Evolutionary conservation across 1,140 invertebrate genomes (phyloP).

Genomic region (Bombus impatiens): DNA sequence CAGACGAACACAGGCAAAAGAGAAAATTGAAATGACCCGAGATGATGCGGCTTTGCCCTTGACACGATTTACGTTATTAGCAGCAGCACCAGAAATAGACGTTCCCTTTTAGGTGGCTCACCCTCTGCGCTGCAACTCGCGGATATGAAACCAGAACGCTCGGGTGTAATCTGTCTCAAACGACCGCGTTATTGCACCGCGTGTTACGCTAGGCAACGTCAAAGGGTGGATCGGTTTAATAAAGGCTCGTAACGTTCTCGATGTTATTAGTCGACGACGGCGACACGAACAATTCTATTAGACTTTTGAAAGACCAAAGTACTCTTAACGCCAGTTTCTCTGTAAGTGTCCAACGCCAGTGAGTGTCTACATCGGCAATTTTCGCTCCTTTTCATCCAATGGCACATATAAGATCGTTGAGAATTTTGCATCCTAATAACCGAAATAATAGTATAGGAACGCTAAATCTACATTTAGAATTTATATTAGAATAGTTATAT

Average conservation of each 20-base stretch:
- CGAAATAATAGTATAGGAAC: too few species aligned
- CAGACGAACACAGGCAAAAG: background rate
- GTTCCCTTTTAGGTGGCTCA: background rate
- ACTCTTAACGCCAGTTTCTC: background rate
- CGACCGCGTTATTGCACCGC: background rate
- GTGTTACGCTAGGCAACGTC: background rate
- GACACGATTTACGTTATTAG: background rate
- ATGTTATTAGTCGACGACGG: background rate
- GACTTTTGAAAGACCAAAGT: background rate
- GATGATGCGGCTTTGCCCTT: background rate
- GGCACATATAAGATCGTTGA: too few species aligned
- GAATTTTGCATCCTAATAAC: too few species aligned
- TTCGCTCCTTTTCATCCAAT: too few species aligned
- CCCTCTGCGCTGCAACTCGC: background rate
- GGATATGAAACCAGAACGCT: slow-evolving; percentile 2
- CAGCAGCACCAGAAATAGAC: background rate
- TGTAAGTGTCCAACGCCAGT: background rate
- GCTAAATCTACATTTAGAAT: too few species aligned
- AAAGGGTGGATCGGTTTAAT: background rate
- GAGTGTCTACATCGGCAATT: too few species aligned
- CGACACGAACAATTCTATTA: background rate
- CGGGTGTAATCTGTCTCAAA: background rate
- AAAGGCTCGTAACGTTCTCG: background rate
- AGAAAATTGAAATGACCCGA: background rate
- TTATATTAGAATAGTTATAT: too few species aligned